phyloP scores from a whole-genome alignment of 2,888 invertebrate genomes.

The Aleiodes leptofemur region DNA sequence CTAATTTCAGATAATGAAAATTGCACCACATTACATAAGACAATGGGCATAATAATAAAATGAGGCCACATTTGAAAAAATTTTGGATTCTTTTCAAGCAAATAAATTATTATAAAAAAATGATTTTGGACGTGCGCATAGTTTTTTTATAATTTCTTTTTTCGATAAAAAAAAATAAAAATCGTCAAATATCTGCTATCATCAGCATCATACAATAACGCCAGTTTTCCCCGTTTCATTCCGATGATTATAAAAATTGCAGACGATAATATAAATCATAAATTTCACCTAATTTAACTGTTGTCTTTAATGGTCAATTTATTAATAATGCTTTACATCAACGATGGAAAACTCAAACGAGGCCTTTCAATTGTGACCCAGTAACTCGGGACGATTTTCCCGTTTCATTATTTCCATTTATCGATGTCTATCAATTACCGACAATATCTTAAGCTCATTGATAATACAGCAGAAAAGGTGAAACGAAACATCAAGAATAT shows the following conservation, averaged over 20 bases:
- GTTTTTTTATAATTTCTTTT: too few relatives aligned
- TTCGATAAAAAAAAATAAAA: background rate
- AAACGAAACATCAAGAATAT: too few relatives aligned
- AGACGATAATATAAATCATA: conserved; percentile 12
- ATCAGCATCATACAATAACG: too few relatives aligned
- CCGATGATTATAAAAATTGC: background rate
- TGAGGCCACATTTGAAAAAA: too few relatives aligned
- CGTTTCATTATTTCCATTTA: background rate
- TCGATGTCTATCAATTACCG: too few relatives aligned
- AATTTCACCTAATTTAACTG: conserved; percentile 4
- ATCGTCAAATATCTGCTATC: too few relatives aligned
- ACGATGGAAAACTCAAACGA: conserved; percentile 38
- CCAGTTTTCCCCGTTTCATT: background rate
- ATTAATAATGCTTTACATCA: conserved; percentile 44
- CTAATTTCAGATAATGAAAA: background rate
- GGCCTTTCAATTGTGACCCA: conserved; percentile 41
- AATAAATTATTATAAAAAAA: too few relatives aligned
- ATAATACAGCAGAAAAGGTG: too few relatives aligned
- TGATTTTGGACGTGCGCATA: too few relatives aligned
- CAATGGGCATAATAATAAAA: background rate
- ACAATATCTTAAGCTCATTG: too few relatives aligned
- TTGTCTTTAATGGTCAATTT: background rate
- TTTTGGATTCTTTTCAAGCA: too few relatives aligned
- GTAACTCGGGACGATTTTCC: conserved; percentile 6
- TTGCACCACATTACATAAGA: conserved; percentile 1